Evolutionary conservation across 2,113 vertebrate species (phyloP).

Genomic region (Bostrychus sinensis): DNA sequence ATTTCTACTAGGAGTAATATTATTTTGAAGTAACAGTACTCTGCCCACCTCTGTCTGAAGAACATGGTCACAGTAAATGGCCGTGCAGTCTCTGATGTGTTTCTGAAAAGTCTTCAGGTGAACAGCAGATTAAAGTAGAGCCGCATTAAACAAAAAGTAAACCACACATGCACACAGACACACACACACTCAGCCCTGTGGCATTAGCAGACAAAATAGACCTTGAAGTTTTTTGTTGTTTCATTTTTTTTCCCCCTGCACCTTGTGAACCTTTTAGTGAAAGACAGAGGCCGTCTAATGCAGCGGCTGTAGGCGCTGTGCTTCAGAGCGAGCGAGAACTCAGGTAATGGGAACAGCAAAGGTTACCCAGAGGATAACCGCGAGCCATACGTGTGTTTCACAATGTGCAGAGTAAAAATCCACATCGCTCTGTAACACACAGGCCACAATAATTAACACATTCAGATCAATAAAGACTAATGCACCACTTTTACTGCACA

Average conservation of each 20-base stretch:
- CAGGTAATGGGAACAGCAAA: not conserved
- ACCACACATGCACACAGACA: not conserved
- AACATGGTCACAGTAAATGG: no score
- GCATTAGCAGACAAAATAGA: conserved; percentile 3
- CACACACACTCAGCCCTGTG: not conserved
- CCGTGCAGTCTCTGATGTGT: not conserved
- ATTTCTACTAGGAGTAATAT: no score
- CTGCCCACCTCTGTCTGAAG: no score
- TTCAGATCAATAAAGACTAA: no score
- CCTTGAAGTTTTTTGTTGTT: not conserved
- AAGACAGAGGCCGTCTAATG: conserved; percentile 23
- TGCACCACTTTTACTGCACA: no score
- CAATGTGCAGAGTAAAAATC: no score
- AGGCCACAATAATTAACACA: no score
- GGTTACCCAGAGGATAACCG: not conserved
- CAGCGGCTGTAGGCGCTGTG: conserved; percentile 8
- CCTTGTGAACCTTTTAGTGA: conserved; percentile 42
- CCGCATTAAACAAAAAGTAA: not conserved
- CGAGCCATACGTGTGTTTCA: no score
- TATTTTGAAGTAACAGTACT: no score
- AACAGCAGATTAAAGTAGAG: not conserved
- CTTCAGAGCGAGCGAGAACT: not conserved
- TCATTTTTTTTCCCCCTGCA: not conserved
- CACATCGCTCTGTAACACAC: no score
- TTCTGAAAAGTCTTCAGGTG: not conserved